Percentiles rank a stretch among this genome's conserved stretches.
Evolutionary conservation across 2,113 vertebrate genomes (phyloP).

Genomic region (Tragelaphus buxtoni): DNA sequence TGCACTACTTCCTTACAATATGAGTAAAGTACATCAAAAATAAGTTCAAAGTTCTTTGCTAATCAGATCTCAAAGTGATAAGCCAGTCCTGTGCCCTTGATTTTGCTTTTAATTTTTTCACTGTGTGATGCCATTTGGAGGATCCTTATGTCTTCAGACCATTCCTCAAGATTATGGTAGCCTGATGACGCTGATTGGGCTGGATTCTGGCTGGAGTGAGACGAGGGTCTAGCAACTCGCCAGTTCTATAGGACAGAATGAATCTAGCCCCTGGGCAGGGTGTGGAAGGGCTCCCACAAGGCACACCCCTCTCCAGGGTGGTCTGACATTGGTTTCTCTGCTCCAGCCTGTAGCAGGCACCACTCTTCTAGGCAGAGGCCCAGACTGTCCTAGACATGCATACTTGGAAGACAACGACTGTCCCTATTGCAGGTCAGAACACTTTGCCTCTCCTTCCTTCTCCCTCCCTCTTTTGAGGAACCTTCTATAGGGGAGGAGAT

Average conservation of each 20-base stretch:
- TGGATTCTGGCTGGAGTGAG: neutral
- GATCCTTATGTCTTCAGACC: neutral
- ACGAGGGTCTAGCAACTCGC: neutral
- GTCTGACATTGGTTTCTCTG: neutral
- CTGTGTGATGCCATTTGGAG: neutral
- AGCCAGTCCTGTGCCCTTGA: neutral
- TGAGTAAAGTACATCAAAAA: constrained; percentile 7
- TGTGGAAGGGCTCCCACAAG: neutral
- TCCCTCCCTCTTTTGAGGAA: neutral
- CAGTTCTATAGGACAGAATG: neutral
- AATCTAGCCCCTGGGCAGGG: neutral
- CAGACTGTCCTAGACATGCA: neutral
- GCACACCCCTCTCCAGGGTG: neutral
- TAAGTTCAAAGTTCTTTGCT: neutral
- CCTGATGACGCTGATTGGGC: neutral
- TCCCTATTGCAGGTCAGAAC: neutral
- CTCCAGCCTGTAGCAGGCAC: neutral
- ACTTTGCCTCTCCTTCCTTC: neutral
- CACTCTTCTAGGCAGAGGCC: neutral
- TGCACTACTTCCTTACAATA: neutral
- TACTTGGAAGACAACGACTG: neutral
- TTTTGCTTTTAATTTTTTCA: neutral
- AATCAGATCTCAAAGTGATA: neutral
- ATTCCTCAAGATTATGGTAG: neutral
- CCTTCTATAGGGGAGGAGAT: neutral